Base-by-base conservation (phyloP, 2,888 invertebrate species). In the Embidobia sp. region DNA sequence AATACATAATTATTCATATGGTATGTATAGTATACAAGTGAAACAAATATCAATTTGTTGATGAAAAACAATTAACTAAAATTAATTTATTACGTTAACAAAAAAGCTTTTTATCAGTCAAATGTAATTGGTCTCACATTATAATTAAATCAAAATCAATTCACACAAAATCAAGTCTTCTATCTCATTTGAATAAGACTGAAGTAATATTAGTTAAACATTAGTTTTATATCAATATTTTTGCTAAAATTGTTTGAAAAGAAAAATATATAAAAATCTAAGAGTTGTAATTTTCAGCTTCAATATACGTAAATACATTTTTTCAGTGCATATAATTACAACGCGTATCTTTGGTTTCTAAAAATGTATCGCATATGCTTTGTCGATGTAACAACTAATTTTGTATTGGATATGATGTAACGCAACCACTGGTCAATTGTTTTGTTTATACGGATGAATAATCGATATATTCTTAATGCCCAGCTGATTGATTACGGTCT, bases 401-500 rank as follows among this genome's bases (percentile, higher is more conserved):
- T 70, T 57, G 35, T 69, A 63, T 55, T 76, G 69, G 63, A 63
- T 51, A 63, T 63, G 37, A 64, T 70, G 57, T 69, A 76, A 64
- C 51, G 70, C 59, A 51, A 70, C 70, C 70, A 51, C 22, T 70
- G 76, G 70, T 70, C 64, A 19, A 70, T 31, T 44, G 51, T 13
- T 22, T 59, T 64, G 5, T 51, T 40, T 70, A 42, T 44, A 55
- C 57, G 42, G 44, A 26, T 77, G 40, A 72, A 70, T 72, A 72
- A 77, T 77, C 61, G 70, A 66, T 40, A 77, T 72, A 57, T 77
- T 77, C 77, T 77, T 77, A 55, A 67, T 77, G 77, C 77, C 67
- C 72, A 77, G 77, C 67, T 77, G 77, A 77, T 77, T 72, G 73
- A 74, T 66, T 66, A 66, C 77, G 67, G 77, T 72, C 77, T 77